Base-by-base conservation (phyloP, 2,888 invertebrate species). In the Amphipyra berbera region DNA sequence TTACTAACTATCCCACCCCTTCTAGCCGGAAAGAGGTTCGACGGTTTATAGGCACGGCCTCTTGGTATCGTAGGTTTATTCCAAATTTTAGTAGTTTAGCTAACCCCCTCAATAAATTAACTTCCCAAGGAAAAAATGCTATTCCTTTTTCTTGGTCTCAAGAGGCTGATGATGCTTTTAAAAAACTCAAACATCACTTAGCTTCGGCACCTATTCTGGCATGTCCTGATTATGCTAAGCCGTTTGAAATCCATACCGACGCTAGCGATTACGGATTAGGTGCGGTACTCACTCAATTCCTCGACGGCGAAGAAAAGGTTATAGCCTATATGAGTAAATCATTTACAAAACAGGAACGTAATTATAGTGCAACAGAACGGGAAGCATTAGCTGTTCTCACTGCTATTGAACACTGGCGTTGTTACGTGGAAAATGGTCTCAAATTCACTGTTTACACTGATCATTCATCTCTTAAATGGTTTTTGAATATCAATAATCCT, bases 381-480 rank as follows among this genome's bases (percentile, higher is more conserved):
- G 82, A 83, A 45, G 48, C 80, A 0, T 40, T 83, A 0, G 82
- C 82, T 2, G 82, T 82, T 0, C 30, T 83, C 0, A 27, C 21
- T 0, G 83, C 82, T 2, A 13, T 82, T 0, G 82, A 83, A 47
- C 76, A 82, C 13, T 83, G 78, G 79, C 62, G 78, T 4, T 53
- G 44, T 21, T 53, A 53, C 15, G 8, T 53, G 6, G 53, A 53
- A 10, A 81, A 74, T n/a, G 79, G 77, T 0, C 40, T 54, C 12
- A 38, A 7, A 10, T 38, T 46, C 5, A 54, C 45, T 3, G 49
- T 49, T 1, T 49, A 9, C n/a, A 47, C 46, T 0, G 46, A 27
- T 27, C 27, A 46, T 56, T 79, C 8, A 27, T 79, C 42, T 1
- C 21, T 44, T 10, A 44, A 21, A 7, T 44, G 42, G 42, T 44